Evolutionary conservation across 1,140 invertebrate species (phyloP), one percentile per base, ranked within the genome.

Genomic region (Dysdera silvatica): DNA sequence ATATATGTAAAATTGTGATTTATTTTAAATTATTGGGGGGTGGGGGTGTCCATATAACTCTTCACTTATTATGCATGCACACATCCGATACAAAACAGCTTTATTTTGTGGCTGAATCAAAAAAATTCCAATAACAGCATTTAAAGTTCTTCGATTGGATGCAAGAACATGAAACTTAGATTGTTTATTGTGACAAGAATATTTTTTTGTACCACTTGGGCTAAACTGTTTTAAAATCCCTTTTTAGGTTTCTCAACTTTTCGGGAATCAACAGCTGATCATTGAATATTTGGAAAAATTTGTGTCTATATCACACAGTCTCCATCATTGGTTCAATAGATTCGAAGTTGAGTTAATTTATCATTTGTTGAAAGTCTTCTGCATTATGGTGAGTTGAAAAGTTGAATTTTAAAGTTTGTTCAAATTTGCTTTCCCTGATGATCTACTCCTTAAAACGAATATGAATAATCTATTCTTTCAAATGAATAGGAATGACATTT

Each of bases 271-370:
- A 29, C 12, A 24, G 18, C 7, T 24, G 20, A 16, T 61, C 4
- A 18, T n/a, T 5, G 33, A 51, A 16, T 63, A 63, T 32, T 18
- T 63, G 5, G 24, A 49, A 56, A 40, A n/a, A 12, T 4, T 63
- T 20, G 16, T 12, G 3, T 6, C 28, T 49, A 5, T 20, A 49
- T 49, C 45, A 16, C 24, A 55, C 20, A 56, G 37, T 49, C 24
- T 14, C n/a, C 18, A 4, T n/a, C 20, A 24, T 48, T 63, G 61
- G 61, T 63, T 63, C 56, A 18, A 20, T 8, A 63, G 43, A 40
- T 56, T n/a, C 48, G 61, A 63, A 40, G 40, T 10, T 2, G 23
- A 63, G 29, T 47, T 56, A 8, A 31, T 63, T 14, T 20, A 23
- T 31, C 40, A 18, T 31, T 18, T 63, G 28, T 6, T 63, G 10